A percentile compares a stretch with the other conserved stretches of the same genome.
phyloP scores from a whole-genome alignment of 2,797 vertebrate genomes.

The Phalanger gymnotis region DNA sequence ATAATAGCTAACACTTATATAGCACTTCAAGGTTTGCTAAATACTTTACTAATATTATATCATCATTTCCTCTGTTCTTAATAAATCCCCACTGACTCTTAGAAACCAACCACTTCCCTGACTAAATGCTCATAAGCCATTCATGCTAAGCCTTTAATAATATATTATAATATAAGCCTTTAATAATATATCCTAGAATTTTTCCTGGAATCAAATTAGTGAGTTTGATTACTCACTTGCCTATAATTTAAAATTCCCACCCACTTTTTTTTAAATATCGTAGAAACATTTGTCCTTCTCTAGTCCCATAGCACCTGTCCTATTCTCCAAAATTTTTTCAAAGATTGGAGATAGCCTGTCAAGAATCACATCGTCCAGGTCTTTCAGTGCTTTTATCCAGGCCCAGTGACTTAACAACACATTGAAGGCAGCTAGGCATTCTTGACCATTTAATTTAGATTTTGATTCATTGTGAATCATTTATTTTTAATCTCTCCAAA shows the following conservation, averaged over 20 bases:
- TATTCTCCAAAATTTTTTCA: not conserved
- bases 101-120: not conserved
- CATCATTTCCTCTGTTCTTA: not conserved
- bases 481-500: not conserved
- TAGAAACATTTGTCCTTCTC: not conserved
- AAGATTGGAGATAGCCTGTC: not conserved
- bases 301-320: not conserved
- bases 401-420: not conserved
- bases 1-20: not conserved
- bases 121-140: not conserved
- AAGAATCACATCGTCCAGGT: not conserved
- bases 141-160: constrained; percentile 2
- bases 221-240: not conserved
- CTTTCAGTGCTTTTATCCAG: not conserved
- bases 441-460: not conserved
- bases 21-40: not conserved
- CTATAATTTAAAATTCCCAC: constrained; percentile 8
- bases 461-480: not conserved
- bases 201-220: constrained; percentile 8
- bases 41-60: not conserved
- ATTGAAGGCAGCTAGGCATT: not conserved
- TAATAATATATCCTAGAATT: constrained; percentile 1
- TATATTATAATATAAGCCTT: constrained; percentile 3
- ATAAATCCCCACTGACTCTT: not conserved
- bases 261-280: not conserved